Conservation (phyloP, 2,888 invertebrate genomes). For the Agrotis exclamationis region DNA sequence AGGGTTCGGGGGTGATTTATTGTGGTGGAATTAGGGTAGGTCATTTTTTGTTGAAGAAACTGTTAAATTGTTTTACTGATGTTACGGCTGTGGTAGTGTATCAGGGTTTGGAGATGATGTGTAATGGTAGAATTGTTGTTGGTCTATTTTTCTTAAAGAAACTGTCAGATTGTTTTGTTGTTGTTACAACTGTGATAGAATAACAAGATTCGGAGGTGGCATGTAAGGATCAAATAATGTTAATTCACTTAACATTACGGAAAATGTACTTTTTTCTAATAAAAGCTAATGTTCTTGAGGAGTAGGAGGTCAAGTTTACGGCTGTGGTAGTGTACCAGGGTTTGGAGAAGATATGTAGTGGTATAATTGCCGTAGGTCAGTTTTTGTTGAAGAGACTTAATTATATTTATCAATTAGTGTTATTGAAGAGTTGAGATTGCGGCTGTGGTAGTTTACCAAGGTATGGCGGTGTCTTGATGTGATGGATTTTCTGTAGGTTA, state of each 20-base stretch:
- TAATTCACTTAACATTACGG: too few relatives aligned
- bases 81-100: neutral
- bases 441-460: neutral
- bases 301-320: too few relatives aligned
- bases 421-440: neutral
- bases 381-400: constrained; percentile 18
- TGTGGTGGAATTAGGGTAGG: neutral
- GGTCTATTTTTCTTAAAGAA: neutral
- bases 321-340: constrained; percentile 14
- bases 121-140: neutral
- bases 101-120: neutral
- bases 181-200: neutral
- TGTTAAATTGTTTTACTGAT: neutral
- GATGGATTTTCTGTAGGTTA: too few relatives aligned
- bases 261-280: too few relatives aligned
- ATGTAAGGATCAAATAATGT: too few relatives aligned
- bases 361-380: neutral
- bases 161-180: neutral
- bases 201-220: neutral
- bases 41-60: constrained; percentile 22
- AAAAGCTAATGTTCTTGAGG: too few relatives aligned
- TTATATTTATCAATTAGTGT: neutral
- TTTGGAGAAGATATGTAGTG: neutral
- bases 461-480: neutral
- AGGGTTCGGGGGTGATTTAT: neutral